Evolutionary conservation across 1,140 invertebrate genomes (phyloP).

Genomic region (Penaeus vannamei): DNA sequence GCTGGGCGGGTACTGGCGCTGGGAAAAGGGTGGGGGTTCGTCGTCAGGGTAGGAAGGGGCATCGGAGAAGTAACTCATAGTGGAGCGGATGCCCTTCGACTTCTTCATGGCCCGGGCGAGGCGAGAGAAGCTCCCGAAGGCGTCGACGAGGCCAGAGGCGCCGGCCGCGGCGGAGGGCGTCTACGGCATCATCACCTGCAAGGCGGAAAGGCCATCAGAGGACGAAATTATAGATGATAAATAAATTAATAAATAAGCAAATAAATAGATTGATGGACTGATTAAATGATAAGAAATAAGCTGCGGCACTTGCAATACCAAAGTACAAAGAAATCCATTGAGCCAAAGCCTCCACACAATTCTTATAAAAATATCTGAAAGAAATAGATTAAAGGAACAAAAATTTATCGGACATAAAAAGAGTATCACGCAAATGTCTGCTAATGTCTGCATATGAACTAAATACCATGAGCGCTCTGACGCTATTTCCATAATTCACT

Average conservation of each 20-base stretch:
- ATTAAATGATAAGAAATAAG: no score
- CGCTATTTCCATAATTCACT: no score
- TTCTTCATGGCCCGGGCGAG: constrained; percentile 36
- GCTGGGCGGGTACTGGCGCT: background rate
- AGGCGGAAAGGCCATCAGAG: background rate
- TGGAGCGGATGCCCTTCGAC: constrained; percentile 37
- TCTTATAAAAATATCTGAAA: no score
- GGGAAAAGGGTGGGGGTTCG: background rate
- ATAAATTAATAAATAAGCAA: background rate
- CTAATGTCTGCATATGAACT: no score
- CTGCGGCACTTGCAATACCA: no score
- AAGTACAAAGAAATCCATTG: no score
- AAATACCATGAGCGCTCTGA: no score
- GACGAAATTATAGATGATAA: background rate
- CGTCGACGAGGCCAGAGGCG: background rate
- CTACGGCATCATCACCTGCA: constrained; percentile 7
- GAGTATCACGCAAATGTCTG: no score
- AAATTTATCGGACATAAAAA: no score
- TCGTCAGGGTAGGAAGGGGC: constrained; percentile 11
- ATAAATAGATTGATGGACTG: background rate
- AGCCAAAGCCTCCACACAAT: no score
- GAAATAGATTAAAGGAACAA: no score
- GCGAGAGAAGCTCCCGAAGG: background rate
- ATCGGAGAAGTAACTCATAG: constrained; percentile 43
- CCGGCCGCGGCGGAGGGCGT: background rate